phyloP scores from a whole-genome alignment of 2,113 vertebrate genomes.

The Calyptomena viridis region DNA sequence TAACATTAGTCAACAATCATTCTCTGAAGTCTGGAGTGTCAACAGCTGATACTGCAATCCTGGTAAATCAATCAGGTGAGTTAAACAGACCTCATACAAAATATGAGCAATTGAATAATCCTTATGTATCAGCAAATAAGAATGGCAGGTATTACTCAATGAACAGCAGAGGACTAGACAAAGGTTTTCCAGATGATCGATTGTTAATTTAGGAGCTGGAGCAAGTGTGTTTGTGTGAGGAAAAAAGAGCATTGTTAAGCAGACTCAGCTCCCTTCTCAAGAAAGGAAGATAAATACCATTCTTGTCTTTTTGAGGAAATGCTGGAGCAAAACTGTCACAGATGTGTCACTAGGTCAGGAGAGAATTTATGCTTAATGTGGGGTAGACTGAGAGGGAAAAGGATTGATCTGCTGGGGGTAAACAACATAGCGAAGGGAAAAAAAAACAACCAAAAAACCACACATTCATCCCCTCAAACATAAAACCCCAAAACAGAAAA shows the following conservation, averaged over 20 bases:
- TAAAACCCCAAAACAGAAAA: too few relatives aligned
- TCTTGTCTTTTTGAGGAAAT: neutral
- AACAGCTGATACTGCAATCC: neutral
- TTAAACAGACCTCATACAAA: neutral
- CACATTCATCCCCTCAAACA: too few relatives aligned
- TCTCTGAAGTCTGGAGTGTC: neutral
- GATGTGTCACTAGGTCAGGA: neutral
- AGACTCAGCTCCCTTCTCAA: neutral
- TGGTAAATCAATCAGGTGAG: neutral
- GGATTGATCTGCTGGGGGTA: neutral
- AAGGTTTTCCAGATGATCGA: neutral
- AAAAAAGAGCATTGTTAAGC: neutral
- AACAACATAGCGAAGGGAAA: neutral
- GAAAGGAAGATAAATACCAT: neutral
- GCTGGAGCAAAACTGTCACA: neutral
- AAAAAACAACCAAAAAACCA: too few relatives aligned
- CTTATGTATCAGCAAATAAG: neutral
- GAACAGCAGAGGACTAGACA: neutral
- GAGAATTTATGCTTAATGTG: neutral
- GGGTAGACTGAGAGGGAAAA: neutral
- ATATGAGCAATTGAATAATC: neutral
- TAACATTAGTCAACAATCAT: neutral
- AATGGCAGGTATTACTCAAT: neutral
- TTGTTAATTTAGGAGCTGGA: neutral
- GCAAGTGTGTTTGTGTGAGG: neutral